A percentile compares a stretch with the other conserved stretches of the same genome.
These are phyloP conservation scores for Paguma larvata DNA, from an alignment of 2,797 vertebrate species.

Conservation along the genomic window DNA sequence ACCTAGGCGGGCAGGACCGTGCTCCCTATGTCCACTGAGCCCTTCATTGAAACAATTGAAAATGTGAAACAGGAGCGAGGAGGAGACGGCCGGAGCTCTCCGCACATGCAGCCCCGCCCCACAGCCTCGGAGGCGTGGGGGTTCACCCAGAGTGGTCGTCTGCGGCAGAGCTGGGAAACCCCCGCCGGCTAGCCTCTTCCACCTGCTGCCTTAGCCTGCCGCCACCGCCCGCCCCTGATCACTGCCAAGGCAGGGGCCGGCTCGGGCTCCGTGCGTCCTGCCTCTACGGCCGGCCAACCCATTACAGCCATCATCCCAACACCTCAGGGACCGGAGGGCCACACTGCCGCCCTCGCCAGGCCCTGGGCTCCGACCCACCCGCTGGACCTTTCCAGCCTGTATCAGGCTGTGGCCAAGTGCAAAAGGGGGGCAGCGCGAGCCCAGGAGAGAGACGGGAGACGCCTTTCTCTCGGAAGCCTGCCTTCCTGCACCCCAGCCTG, in stretches of 20 bases:
- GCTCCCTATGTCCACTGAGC: slow-evolving; percentile 75
- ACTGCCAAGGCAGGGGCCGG: not conserved
- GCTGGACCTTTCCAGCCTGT: slow-evolving; percentile 35
- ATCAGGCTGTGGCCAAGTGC: slow-evolving; percentile 26
- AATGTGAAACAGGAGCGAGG: slow-evolving; percentile 76
- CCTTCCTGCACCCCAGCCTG: not conserved
- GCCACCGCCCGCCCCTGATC: not conserved
- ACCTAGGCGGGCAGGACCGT: not conserved
- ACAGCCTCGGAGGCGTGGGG: accelerated
- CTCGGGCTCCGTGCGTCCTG: not conserved
- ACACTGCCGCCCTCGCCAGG: not conserved
- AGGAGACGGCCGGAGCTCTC: not conserved
- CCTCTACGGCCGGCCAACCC: not conserved
- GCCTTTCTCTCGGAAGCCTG: not conserved
- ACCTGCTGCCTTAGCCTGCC: not conserved
- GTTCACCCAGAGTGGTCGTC: not conserved
- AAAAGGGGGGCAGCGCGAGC: not conserved
- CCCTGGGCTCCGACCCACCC: not conserved
- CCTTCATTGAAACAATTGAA: slow-evolving; percentile 62
- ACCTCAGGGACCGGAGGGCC: slow-evolving; percentile 74
- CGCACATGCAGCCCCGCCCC: accelerated
- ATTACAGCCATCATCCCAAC: not conserved
- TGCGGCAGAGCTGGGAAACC: not conserved
- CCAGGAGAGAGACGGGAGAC: not conserved
- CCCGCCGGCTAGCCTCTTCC: not conserved